Percentiles rank a stretch among this genome's conserved stretches.
phyloP scores from a whole-genome alignment of 2,797 vertebrate species.

The Alca torda region DNA sequence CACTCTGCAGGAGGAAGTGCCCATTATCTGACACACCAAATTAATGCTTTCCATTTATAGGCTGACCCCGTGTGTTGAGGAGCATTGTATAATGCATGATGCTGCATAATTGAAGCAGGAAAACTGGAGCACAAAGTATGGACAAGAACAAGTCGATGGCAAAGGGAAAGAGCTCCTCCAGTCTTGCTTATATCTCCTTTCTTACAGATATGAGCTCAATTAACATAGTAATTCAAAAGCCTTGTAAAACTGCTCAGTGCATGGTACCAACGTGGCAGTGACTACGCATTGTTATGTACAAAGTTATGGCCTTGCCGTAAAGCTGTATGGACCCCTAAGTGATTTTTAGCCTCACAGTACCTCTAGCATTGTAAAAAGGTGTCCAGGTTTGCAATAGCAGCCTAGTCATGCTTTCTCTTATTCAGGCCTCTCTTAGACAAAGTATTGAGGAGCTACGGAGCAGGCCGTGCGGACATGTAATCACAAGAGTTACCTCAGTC shows the following conservation, averaged over 20 bases:
- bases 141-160: not conserved
- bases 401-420: not conserved
- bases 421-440: not conserved
- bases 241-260: not conserved
- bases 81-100: slow-evolving; percentile 47
- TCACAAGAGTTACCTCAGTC: not conserved
- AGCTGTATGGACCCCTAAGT: not conserved
- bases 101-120: slow-evolving; percentile 24
- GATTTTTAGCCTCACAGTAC: not conserved
- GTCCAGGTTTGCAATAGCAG: not conserved
- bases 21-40: not conserved
- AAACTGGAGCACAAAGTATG: not conserved
- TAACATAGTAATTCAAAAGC: not conserved
- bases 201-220: not conserved
- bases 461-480: not conserved
- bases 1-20: not conserved
- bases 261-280: not conserved
- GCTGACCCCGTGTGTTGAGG: not conserved
- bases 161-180: not conserved
- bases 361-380: not conserved
- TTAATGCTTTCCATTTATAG: slow-evolving; percentile 37
- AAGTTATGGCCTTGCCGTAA: not conserved
- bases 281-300: not conserved
- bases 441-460: not conserved
- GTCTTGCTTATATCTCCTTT: not conserved